These are phyloP conservation scores for Elgonia sp. DNA, from an alignment of 2,888 invertebrate species.

Conservation along the genomic window DNA sequence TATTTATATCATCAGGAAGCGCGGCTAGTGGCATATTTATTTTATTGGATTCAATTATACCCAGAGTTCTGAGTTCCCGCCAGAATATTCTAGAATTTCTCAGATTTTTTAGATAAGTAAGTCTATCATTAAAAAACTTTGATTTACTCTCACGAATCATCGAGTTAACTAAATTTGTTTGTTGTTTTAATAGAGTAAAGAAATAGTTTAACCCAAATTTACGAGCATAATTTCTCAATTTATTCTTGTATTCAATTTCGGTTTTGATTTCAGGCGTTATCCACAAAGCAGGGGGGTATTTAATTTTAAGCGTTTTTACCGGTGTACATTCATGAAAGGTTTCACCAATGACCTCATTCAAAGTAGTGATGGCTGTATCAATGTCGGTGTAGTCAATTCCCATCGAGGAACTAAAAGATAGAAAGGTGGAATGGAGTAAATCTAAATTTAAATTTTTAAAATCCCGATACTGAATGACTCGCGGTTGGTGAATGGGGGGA, in stretches of 20 bases:
- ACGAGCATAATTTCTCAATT: background rate
- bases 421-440: no score
- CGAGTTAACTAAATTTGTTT: background rate
- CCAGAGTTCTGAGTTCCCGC: no score
- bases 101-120: background rate
- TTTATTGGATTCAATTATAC: background rate
- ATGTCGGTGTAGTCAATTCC: no score
- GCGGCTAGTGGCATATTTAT: no score
- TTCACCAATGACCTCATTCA: no score
- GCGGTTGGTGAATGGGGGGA: no score
- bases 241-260: background rate
- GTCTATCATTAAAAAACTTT: background rate
- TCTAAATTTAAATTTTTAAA: no score
- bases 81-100: background rate
- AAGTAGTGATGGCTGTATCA: no score
- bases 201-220: background rate
- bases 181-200: background rate
- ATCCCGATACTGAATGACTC: no score
- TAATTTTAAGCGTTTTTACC: background rate
- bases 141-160: background rate
- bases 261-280: background rate
- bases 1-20: background rate
- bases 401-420: no score
- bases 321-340: slow-evolving; percentile 6
- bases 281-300: slow-evolving; percentile 3